A percentile compares a stretch with the other conserved stretches of the same genome.
These are phyloP conservation scores for Myotis planiceps DNA, from an alignment of 2,797 vertebrate species.

Conservation along the genomic window DNA sequence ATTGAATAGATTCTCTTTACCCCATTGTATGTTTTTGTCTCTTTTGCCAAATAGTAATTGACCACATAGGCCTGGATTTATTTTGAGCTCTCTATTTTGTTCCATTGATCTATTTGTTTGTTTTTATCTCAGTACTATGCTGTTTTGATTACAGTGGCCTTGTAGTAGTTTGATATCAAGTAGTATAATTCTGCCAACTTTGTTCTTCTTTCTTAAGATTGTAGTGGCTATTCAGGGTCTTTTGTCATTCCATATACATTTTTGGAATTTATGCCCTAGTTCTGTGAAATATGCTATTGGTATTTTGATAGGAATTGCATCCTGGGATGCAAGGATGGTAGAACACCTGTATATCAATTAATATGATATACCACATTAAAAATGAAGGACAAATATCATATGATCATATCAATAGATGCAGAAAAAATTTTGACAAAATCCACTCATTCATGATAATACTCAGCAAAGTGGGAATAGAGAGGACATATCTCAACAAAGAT, in stretches of 20 bases:
- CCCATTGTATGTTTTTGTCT: neutral
- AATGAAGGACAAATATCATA: neutral
- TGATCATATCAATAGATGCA: neutral
- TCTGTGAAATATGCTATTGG: neutral
- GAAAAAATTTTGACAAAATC: neutral
- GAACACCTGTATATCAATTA: neutral
- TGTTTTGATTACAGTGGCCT: neutral
- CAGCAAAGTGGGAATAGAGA: neutral
- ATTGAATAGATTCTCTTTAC: neutral
- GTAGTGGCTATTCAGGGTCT: neutral
- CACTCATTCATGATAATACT: neutral
- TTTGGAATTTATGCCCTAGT: neutral
- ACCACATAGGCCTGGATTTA: neutral
- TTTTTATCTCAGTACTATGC: neutral
- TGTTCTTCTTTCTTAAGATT: neutral
- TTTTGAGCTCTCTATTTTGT: neutral
- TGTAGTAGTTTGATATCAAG: neutral
- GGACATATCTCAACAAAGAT: neutral
- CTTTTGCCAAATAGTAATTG: neutral
- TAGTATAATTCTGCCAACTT: neutral
- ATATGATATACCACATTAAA: neutral
- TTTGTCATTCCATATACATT: neutral
- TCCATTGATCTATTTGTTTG: neutral
- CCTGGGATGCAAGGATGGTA: neutral
- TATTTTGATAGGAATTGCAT: neutral